Evolutionary conservation across 2,113 vertebrate species (phyloP).

Genomic region (Entelurus aequoreus): DNA sequence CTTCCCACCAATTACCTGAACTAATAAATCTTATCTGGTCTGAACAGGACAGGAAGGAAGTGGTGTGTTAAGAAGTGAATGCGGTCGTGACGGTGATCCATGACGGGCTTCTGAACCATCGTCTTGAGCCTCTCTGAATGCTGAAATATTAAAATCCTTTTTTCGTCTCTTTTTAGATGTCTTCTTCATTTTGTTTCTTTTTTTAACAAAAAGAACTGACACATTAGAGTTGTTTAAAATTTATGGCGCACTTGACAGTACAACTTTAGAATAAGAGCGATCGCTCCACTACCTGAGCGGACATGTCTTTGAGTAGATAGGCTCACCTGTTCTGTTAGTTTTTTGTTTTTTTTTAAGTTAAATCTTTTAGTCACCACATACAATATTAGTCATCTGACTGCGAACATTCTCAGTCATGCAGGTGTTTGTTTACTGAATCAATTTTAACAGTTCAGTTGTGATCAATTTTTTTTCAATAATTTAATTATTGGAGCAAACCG

Average conservation of each 20-base stretch:
- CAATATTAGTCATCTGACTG: too few relatives aligned
- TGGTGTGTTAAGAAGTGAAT: conserved; percentile 40
- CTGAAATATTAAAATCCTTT: conserved; percentile 76
- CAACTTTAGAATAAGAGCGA: conserved; percentile 18
- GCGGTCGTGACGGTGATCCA: conserved; percentile 62
- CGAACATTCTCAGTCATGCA: too few relatives aligned
- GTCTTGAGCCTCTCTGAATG: conserved; percentile 22
- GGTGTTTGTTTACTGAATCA: too few relatives aligned
- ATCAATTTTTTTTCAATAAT: too few relatives aligned
- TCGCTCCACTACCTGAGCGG: conserved; percentile 7
- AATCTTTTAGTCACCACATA: too few relatives aligned
- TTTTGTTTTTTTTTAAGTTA: too few relatives aligned
- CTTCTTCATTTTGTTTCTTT: conserved; percentile 12
- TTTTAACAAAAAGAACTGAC: conserved; percentile 9
- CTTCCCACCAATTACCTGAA: conserved; percentile 74
- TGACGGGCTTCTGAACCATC: conserved; percentile 59
- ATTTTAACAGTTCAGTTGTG: too few relatives aligned
- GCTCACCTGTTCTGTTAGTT: too few relatives aligned
- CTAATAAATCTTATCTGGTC: conserved; percentile 74
- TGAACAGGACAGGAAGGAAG: conserved; percentile 75
- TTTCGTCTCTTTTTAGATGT: conserved; percentile 56
- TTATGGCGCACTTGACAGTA: conserved; percentile 18
- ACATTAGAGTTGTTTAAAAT: conserved; percentile 33
- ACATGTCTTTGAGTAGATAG: too few relatives aligned
- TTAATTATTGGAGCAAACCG: too few relatives aligned